These are phyloP conservation scores for Poicephalus meyeri DNA, from an alignment of 2,113 vertebrate genomes.

Conservation along the genomic window DNA sequence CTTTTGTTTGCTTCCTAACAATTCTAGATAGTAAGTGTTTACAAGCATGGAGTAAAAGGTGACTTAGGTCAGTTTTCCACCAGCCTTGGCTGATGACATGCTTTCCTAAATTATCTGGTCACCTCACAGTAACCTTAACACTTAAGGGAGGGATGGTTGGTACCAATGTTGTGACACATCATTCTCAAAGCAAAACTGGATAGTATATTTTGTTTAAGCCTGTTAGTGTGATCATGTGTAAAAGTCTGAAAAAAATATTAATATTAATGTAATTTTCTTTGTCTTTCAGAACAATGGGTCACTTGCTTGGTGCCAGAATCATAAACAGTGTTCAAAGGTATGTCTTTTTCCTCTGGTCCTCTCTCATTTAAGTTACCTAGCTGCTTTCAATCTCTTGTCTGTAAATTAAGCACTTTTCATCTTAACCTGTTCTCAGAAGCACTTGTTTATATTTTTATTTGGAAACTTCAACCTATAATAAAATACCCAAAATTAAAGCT, in stretches of 20 bases:
- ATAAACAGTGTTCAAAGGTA: slow-evolving; percentile 99
- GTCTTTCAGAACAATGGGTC: slow-evolving; percentile 91
- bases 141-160: background rate
- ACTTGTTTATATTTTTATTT: background rate
- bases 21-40: background rate
- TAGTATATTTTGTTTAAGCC: background rate
- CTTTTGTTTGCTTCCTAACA: background rate
- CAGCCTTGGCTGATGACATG: background rate
- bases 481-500: background rate
- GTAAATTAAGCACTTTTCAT: background rate
- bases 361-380: background rate
- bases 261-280: background rate
- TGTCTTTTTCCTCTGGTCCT: background rate
- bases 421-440: background rate
- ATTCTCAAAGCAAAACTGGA: background rate
- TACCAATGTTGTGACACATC: background rate
- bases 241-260: background rate
- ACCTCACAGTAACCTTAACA: background rate
- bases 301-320: slow-evolving; percentile 96
- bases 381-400: background rate
- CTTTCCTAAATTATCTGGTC: background rate
- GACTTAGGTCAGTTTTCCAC: background rate
- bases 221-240: background rate
- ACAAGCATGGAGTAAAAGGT: background rate
- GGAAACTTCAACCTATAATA: background rate